These are phyloP conservation scores for Karalla daura DNA, from an alignment of 2,797 vertebrate genomes.

Conservation along the genomic window DNA sequence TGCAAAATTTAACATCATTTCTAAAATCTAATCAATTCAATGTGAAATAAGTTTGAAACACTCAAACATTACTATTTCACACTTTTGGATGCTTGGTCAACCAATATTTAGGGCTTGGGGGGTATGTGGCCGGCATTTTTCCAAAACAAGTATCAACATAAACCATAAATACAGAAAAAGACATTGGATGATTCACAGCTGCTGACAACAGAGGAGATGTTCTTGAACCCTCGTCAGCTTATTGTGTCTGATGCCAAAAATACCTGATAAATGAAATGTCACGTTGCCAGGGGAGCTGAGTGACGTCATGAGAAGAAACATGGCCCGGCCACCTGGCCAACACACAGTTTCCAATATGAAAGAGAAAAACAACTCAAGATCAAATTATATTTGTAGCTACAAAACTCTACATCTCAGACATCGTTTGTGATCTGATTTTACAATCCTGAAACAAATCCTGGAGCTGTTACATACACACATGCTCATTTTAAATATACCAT, in stretches of 20 bases:
- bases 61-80: too few relatives aligned
- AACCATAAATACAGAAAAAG: neutral
- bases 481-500: neutral
- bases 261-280: neutral
- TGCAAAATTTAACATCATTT: too few relatives aligned
- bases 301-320: neutral
- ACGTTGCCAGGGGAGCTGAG: neutral
- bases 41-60: too few relatives aligned
- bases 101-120: too few relatives aligned
- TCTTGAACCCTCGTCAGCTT: neutral
- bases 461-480: neutral
- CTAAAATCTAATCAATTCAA: too few relatives aligned
- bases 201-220: neutral
- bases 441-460: neutral
- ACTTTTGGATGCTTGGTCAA: neutral
- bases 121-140: neutral
- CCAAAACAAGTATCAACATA: neutral
- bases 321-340: neutral
- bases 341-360: neutral
- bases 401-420: too few relatives aligned
- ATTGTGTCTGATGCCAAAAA: neutral
- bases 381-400: neutral
- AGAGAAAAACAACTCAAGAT: neutral
- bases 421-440: neutral
- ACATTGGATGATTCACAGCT: neutral